Base-by-base conservation (phyloP, 2,888 invertebrate genomes). In the Leuctra nigra region DNA sequence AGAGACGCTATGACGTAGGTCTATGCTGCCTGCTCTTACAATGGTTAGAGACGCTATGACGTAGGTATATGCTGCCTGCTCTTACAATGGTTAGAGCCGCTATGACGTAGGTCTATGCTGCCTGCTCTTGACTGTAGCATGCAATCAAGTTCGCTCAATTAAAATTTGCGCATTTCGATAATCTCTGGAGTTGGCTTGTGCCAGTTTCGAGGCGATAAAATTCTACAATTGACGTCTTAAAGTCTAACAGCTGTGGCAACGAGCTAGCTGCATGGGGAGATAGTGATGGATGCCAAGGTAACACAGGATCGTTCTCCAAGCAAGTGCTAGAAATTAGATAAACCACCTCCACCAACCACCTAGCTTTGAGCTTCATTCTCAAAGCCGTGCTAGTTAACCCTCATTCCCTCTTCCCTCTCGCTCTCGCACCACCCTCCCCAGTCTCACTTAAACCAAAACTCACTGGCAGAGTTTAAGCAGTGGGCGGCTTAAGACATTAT, bases 401-500 rank as follows among this genome's bases (percentile, higher is more conserved):
- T 54, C 53, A 39, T 57, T 44, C 53, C 56, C 20, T 36, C 29
- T 24, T 23, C 24, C 35, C 41, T 54, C 24, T 33, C 33, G 18
- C 54, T 54, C n/a, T n/a, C n/a, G n/a, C n/a, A n/a, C n/a, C n/a
- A n/a, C n/a, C n/a, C n/a, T n/a, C n/a, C n/a, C n/a, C n/a, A n/a
- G n/a, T n/a, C n/a, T n/a, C 52, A 50, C 39, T 56, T 52, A 50
- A 56, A 56, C 56, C 56, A 56, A 57, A 57, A 53, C 53, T 54
- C 57, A 54, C 46, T 53, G 48, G 9, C 54, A 29, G 54, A 57
- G 54, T 54, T 57, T 46, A 57, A 47, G 57, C 48, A 57, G 52
- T 39, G 53, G 55, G 46, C 35, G 57, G 53, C 59, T 60, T 57
- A 60, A 60, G 59, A 60, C 59, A 57, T 60, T 60, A 60, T 60